Base-by-base conservation (phyloP, 2,113 vertebrate genomes). In the Dendropsophus ebraccatus region DNA sequence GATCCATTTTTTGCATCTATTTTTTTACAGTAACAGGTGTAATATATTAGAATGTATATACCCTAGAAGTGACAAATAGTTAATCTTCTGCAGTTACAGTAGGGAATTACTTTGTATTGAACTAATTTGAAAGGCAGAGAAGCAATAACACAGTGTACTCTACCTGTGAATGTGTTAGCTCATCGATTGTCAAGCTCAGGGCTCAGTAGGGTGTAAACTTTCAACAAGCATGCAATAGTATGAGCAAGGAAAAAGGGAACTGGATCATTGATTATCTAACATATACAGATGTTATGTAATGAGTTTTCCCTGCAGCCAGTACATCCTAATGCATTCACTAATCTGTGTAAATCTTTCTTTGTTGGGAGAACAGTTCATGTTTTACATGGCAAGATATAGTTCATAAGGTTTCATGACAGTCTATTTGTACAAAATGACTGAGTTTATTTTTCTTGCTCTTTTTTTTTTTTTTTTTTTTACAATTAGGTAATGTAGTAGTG, bases 271-370 rank as follows among this genome's bases (percentile, higher is more conserved):
- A 81, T 81, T 47, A 45, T 65, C 78, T 25, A 41, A 45, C 54
- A 80, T 80, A 62, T 81, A 81, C 56, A 45, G 37, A 81, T 81
- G 78, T 65, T 81, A n/a, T 17, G 41, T 62, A 81, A 81, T 81
- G 56, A 58, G 21, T 81, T 81, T 81, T 62, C 56, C 77, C 14
- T 16, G 35, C 77, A 47, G 78, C 78, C 16, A 81, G 21, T 28
- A 56, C 23, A 81, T 65, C 56, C 58, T 56, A 78, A 78, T 19
- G 9, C 21, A 12, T 28, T 81, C 37, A 28, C 56, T 60, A 37
- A 81, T 45, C 56, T 62, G n/a, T 28, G 56, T 28, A n/a, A n/a
- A 45, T 54, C 35, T 78, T 58, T 54, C 10, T 23, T 12, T 60
- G 32, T 5, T 58, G 49, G 74, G 12, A 12, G n/a, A 19, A 30